These are phyloP conservation scores for Diogma glabrata DNA, from an alignment of 2,888 invertebrate species.

Conservation along the genomic window DNA sequence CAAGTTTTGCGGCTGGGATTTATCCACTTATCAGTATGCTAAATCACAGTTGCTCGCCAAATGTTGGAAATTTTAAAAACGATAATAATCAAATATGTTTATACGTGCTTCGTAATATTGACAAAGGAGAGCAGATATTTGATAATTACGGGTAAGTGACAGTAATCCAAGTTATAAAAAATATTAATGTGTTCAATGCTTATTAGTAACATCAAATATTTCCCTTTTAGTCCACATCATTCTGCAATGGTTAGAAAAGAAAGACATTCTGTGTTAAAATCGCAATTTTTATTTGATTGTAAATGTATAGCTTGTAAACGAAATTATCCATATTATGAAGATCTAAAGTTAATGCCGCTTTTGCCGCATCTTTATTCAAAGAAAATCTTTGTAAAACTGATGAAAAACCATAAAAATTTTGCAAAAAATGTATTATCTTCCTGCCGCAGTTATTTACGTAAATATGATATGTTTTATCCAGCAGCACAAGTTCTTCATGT, in stretches of 20 bases:
- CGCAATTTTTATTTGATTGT: constrained; percentile 77
- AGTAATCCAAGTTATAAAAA: too few relatives aligned
- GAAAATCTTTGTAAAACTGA: constrained; percentile 27
- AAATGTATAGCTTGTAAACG: constrained; percentile 60
- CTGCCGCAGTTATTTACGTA: constrained; percentile 30
- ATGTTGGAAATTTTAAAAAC: constrained; percentile 57
- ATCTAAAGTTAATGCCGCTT: constrained; percentile 30
- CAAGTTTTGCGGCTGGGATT: constrained; percentile 44
- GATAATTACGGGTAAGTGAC: constrained; percentile 84
- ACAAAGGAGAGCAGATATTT: constrained; percentile 57
- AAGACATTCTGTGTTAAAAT: constrained; percentile 48
- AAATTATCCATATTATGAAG: constrained; percentile 52
- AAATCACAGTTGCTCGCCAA: constrained; percentile 82
- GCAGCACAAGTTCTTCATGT: constrained; percentile 31
- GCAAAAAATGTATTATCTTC: constrained; percentile 29
- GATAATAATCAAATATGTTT: constrained; percentile 42
- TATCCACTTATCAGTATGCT: constrained; percentile 68
- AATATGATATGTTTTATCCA: constrained; percentile 30
- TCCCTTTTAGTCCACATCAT: too few relatives aligned
- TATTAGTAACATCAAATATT: too few relatives aligned
- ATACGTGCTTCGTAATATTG: constrained; percentile 57
- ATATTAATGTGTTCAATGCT: too few relatives aligned
- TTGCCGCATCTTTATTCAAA: constrained; percentile 29
- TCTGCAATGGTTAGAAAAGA: too few relatives aligned
- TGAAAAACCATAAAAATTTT: constrained; percentile 30